Evolutionary conservation across 2,888 invertebrate species (phyloP).

Genomic region (Agriotes lineatus): DNA sequence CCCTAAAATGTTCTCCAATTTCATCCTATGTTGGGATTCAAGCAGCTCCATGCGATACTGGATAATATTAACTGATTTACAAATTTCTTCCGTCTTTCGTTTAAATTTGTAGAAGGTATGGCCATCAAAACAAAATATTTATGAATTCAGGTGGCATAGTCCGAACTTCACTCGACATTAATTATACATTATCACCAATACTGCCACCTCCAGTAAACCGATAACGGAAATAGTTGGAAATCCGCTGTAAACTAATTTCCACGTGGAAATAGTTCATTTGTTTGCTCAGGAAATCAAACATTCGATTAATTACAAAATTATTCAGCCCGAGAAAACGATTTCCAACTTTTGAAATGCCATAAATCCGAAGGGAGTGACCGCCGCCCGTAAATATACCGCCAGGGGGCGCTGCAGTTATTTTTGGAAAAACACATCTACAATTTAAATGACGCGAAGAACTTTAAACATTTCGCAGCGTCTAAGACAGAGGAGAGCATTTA

Average conservation of each 20-base stretch:
- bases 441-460: constrained; percentile 36
- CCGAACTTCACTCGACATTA: too few species aligned
- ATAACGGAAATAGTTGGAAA: background rate
- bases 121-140: too few species aligned
- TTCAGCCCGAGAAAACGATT: background rate
- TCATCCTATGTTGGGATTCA: too few species aligned
- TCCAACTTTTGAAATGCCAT: background rate
- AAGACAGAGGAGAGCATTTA: constrained; percentile 36
- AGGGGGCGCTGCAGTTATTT: constrained; percentile 3
- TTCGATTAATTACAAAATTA: constrained; percentile 9
- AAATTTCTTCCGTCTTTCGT: too few species aligned
- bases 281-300: constrained; percentile 3
- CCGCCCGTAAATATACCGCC: background rate
- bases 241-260: background rate
- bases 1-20: too few species aligned
- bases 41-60: too few species aligned
- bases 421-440: constrained; percentile 28
- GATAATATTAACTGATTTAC: too few species aligned
- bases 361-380: background rate
- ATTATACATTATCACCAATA: too few species aligned
- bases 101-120: too few species aligned
- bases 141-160: too few species aligned
- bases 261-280: background rate
- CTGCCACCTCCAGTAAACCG: too few species aligned
- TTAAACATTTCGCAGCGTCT: constrained; percentile 32